phyloP scores from a whole-genome alignment of 2,113 vertebrate species.

The Cheirogaleus medius region DNA sequence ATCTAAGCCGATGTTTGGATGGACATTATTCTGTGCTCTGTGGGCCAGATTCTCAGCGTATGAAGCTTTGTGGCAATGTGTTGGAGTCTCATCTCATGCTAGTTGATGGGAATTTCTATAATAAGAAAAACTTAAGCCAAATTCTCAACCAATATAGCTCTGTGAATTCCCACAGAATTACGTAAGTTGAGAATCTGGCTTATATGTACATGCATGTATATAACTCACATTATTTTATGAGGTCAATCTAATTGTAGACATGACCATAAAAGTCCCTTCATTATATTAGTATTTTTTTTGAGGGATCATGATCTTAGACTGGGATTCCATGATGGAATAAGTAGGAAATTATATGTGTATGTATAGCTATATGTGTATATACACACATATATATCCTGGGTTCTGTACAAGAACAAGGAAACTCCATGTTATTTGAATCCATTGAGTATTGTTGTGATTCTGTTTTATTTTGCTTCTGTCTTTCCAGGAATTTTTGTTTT shows the following conservation, averaged over 20 bases:
- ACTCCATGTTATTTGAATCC: not conserved
- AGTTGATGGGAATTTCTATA: slow-evolving; percentile 75
- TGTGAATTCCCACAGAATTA: slow-evolving; percentile 78
- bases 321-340: slow-evolving; percentile 39
- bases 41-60: slow-evolving; percentile 72
- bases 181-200: slow-evolving; percentile 73
- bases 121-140: slow-evolving; percentile 72
- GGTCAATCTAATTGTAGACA: slow-evolving; percentile 60
- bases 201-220: slow-evolving; percentile 69
- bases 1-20: slow-evolving; percentile 55
- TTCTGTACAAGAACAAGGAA: slow-evolving; percentile 42
- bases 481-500: slow-evolving; percentile 41
- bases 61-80: slow-evolving; percentile 42
- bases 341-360: not conserved
- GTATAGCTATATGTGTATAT: not conserved
- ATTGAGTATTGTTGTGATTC: not conserved
- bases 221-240: slow-evolving; percentile 74
- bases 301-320: slow-evolving; percentile 21
- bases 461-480: slow-evolving; percentile 48
- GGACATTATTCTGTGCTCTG: slow-evolving; percentile 44
- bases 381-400: not conserved
- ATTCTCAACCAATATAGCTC: slow-evolving; percentile 78
- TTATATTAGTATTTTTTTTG: slow-evolving; percentile 50
- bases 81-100: slow-evolving; percentile 49
- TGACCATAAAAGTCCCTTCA: slow-evolving; percentile 71